A percentile compares a stretch with the other conserved stretches of the same genome.
Evolutionary conservation across 2,888 invertebrate species (phyloP).

Genomic region (Eumacrocentrus americanus): DNA sequence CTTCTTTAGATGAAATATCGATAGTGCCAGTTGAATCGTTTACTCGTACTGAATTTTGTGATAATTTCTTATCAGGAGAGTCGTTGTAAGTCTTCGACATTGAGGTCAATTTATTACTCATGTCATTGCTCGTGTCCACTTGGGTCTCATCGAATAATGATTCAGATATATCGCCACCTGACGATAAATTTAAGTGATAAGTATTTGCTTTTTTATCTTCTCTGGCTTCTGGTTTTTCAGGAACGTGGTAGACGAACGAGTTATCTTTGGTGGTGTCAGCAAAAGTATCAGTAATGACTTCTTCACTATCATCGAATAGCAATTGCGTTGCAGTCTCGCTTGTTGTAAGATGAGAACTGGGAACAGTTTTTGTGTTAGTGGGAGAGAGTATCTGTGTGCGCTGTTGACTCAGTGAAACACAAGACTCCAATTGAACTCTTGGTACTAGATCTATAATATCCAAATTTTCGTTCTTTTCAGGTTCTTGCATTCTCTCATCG

Average conservation of each 20-base stretch:
- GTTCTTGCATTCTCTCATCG: background rate
- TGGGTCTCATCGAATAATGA: too few relatives aligned
- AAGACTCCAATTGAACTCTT: too few relatives aligned
- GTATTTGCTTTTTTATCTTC: background rate
- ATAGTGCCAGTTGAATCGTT: background rate
- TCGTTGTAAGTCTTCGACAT: background rate
- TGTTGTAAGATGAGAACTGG: too few relatives aligned
- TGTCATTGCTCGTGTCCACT: background rate
- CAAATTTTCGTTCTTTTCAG: background rate
- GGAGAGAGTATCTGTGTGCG: too few relatives aligned
- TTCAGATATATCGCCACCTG: too few relatives aligned
- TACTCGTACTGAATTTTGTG: background rate
- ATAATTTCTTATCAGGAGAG: background rate
- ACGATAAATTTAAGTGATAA: too few relatives aligned
- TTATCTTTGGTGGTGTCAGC: background rate
- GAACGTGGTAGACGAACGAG: background rate
- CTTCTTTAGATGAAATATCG: background rate
- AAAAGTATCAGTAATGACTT: background rate
- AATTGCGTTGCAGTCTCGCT: too few relatives aligned
- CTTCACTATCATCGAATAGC: background rate
- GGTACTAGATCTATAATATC: too few relatives aligned
- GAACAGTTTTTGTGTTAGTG: too few relatives aligned
- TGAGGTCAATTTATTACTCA: background rate
- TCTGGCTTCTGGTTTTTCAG: background rate
- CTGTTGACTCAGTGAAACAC: too few relatives aligned